A percentile compares a stretch with the other conserved stretches of the same genome.
Conservation (phyloP, 2,113 vertebrate species). For the Sula dactylatra region DNA sequence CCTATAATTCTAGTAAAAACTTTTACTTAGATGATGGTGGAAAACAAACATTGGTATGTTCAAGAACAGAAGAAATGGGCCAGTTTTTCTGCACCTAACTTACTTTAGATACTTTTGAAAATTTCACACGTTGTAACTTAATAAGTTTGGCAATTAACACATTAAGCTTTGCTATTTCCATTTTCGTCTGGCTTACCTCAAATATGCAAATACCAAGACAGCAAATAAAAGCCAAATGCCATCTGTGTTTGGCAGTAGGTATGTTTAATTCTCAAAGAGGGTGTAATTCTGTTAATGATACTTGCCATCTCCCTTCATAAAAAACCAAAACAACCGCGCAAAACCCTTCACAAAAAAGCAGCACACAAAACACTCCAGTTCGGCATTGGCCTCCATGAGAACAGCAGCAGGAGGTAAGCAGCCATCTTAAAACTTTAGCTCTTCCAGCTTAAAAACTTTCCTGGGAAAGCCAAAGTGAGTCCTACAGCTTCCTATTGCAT, state of each 20-base stretch:
- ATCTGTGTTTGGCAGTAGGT: not conserved
- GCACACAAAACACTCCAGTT: not conserved
- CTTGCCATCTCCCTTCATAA: not conserved
- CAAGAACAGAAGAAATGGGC: not conserved
- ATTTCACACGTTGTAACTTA: not conserved
- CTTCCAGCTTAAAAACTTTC: not conserved
- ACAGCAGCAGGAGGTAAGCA: not conserved
- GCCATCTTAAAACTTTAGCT: not conserved
- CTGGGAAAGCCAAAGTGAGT: not conserved
- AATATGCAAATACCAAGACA: not conserved
- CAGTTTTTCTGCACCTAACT: not conserved
- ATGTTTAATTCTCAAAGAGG: not conserved
- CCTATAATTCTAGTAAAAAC: not conserved
- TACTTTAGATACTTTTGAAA: not conserved
- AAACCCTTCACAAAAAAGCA: not conserved
- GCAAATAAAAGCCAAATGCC: not conserved
- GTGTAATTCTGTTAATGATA: not conserved
- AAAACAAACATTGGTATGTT: not conserved
- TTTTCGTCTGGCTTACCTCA: conserved; percentile 10
- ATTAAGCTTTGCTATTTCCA: not conserved
- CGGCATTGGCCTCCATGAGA: not conserved
- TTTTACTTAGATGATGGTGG: not conserved
- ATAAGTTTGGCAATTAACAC: not conserved
- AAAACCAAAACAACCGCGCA: not conserved
- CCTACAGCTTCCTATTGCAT: not conserved